Evolutionary conservation across 2,797 vertebrate genomes (phyloP).

Genomic region (Melopsittacus undulatus): DNA sequence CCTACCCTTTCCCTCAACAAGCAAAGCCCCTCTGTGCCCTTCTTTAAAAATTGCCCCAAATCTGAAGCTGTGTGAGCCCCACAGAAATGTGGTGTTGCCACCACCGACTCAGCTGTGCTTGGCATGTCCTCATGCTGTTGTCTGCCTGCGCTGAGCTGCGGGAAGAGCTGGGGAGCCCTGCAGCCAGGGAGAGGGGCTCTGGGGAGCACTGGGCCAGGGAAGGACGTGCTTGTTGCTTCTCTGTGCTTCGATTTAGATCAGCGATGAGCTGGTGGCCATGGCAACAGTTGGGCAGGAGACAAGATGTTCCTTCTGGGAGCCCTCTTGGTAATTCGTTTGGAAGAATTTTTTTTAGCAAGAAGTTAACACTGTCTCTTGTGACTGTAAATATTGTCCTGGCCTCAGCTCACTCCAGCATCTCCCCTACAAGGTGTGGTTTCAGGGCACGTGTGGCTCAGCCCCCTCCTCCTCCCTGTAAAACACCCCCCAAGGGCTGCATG

Average conservation of each 20-base stretch:
- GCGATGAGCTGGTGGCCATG: conserved; percentile 38
- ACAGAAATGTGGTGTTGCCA: background rate
- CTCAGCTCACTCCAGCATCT: background rate
- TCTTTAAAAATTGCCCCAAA: background rate
- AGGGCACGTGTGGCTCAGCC: background rate
- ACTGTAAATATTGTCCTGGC: background rate
- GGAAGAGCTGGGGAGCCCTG: background rate
- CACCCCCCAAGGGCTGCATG: background rate
- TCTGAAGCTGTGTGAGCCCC: background rate
- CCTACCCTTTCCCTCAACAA: fast-evolving
- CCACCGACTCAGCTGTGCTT: fast-evolving
- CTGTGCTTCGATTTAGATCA: background rate
- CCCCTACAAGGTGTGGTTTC: background rate
- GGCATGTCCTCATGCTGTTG: fast-evolving
- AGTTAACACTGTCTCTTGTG: background rate
- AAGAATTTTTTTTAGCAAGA: background rate
- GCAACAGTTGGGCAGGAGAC: conserved; percentile 38
- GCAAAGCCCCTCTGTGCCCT: background rate
- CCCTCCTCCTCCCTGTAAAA: background rate
- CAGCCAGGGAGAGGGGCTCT: background rate
- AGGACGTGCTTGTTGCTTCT: background rate
- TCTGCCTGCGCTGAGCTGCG: background rate
- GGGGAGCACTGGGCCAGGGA: background rate
- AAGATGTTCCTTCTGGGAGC: conserved; percentile 18
- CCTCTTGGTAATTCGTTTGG: background rate